A percentile compares a stretch with the other conserved stretches of the same genome.
These are phyloP conservation scores for Marisa cornuarietis DNA, from an alignment of 1,140 invertebrate species.

Conservation along the genomic window DNA sequence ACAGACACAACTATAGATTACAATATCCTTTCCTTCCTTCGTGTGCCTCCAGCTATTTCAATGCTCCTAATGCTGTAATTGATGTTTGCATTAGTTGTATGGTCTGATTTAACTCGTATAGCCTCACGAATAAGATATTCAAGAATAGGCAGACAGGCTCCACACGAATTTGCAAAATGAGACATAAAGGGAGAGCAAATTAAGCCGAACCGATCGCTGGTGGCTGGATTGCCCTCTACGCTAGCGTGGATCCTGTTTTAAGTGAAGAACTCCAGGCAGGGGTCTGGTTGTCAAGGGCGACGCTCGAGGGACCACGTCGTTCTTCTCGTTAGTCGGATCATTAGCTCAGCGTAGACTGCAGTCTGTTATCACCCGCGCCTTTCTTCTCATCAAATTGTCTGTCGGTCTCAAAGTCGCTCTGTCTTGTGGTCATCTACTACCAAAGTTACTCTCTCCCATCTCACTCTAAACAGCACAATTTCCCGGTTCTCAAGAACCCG, in stretches of 20 bases:
- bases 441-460: not conserved
- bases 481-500: not conserved
- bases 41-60: not conserved
- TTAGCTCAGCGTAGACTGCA: not conserved
- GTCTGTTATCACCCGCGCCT: conserved; percentile 5
- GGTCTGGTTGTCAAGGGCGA: conserved; percentile 7
- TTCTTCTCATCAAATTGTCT: not conserved
- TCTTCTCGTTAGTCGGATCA: conserved; percentile 9
- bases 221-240: no score
- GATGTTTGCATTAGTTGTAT: no score
- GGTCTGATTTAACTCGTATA: no score
- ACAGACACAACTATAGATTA: no score
- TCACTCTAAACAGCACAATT: not conserved
- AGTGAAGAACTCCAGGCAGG: not conserved
- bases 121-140: no score
- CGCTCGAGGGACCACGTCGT: conserved; percentile 2
- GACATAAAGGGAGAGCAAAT: no score
- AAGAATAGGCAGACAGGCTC: no score
- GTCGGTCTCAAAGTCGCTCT: not conserved
- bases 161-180: no score
- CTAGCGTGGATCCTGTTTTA: no score
- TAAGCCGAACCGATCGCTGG: no score
- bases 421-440: not conserved
- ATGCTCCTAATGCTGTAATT: not conserved
- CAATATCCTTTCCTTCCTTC: not conserved